phyloP scores from a whole-genome alignment of 2,113 vertebrate species.

The Hemichromis elongatus region DNA sequence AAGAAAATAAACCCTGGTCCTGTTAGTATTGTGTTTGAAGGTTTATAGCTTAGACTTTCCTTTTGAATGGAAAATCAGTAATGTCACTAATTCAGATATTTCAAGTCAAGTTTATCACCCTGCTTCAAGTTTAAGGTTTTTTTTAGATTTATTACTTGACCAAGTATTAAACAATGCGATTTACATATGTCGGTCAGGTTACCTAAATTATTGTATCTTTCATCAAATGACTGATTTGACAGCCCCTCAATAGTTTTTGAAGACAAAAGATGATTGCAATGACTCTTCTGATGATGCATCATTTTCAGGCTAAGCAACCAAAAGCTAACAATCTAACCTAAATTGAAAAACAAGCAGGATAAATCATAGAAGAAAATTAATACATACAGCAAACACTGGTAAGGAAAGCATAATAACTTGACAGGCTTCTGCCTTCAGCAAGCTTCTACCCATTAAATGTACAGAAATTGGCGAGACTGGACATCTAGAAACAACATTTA shows the following conservation, averaged over 20 bases:
- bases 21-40: not conserved
- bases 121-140: not conserved
- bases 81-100: not conserved
- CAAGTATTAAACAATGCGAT: not conserved
- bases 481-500: not conserved
- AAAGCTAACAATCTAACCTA: not conserved
- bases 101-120: not conserved
- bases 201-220: not conserved
- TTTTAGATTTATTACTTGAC: not conserved
- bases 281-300: conserved; percentile 12
- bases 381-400: not conserved
- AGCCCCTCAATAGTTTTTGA: not conserved
- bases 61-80: not conserved
- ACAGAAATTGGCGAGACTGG: not conserved
- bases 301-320: not conserved
- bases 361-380: not conserved
- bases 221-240: not conserved
- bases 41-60: not conserved
- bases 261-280: not conserved
- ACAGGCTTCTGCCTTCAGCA: not conserved
- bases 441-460: not conserved
- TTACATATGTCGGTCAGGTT: not conserved
- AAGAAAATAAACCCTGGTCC: not conserved
- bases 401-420: not conserved
- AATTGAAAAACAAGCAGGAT: not conserved